A percentile compares a stretch with the other conserved stretches of the same genome.
Evolutionary conservation across 2,888 invertebrate genomes (phyloP).

Genomic region (Metallyticus violacea): DNA sequence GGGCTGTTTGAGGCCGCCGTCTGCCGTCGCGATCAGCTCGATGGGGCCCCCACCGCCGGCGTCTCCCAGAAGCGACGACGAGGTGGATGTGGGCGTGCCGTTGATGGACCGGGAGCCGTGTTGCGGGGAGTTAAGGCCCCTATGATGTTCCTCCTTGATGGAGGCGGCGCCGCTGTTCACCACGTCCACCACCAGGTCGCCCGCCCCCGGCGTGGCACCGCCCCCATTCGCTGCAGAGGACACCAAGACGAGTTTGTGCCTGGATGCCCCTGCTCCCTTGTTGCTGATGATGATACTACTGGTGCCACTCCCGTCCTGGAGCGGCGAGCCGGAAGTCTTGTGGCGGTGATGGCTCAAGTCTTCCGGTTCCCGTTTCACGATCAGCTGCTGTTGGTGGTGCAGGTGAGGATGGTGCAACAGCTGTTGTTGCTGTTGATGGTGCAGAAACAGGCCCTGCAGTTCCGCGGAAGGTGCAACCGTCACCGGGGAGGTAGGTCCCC

Average conservation of each 20-base stretch:
- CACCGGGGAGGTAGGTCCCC: conserved; percentile 35
- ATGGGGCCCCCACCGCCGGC: conserved; percentile 54
- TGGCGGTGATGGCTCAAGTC: conserved; percentile 69
- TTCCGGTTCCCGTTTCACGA: conserved; percentile 79
- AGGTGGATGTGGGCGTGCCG: conserved; percentile 64
- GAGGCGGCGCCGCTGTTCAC: conserved; percentile 45
- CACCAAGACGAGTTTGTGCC: conserved; percentile 58
- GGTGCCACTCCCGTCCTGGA: conserved; percentile 46
- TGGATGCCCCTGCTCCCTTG: conserved; percentile 52
- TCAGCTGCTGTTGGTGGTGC: conserved; percentile 43
- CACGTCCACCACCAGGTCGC: conserved; percentile 52
- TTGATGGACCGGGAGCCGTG: conserved; percentile 65
- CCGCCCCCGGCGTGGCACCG: conserved; percentile 41
- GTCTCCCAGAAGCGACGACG: conserved; percentile 57
- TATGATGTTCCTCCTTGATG: conserved; percentile 56
- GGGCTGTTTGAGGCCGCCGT: conserved; percentile 51
- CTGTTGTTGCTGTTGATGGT: conserved; percentile 36
- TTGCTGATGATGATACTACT: conserved; percentile 56
- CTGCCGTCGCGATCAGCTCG: conserved; percentile 49
- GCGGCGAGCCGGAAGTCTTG: conserved; percentile 61
- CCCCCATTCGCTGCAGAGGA: conserved; percentile 47
- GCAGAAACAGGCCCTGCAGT: conserved; percentile 54
- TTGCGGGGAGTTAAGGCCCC: conserved; percentile 62
- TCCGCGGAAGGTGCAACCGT: conserved; percentile 54
- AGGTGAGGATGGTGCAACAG: conserved; percentile 32